phyloP scores from a whole-genome alignment of 2,797 vertebrate genomes.

The Brotula barbata region DNA sequence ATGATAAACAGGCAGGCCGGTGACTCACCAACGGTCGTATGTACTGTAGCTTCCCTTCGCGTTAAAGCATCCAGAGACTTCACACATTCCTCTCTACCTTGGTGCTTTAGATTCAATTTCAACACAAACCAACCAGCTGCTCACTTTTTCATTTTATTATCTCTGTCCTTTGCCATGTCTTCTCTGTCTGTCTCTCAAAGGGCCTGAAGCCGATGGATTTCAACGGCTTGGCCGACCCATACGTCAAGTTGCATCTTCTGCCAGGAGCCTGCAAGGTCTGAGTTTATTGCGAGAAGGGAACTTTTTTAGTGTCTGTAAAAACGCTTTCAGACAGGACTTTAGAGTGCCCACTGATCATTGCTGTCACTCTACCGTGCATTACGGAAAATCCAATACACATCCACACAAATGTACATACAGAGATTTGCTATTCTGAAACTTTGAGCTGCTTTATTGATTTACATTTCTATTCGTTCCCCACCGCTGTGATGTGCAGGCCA shows the following conservation, averaged over 20 bases:
- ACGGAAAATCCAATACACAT: slow-evolving; percentile 13
- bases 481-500: slow-evolving; percentile 77
- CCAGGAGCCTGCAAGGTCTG: slow-evolving; percentile 90
- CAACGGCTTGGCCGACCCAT: slow-evolving; percentile 89
- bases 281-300: slow-evolving; percentile 34
- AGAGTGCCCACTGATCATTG: slow-evolving; percentile 19
- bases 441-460: slow-evolving; percentile 6
- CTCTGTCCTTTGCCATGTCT: slow-evolving; percentile 3
- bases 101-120: slow-evolving; percentile 18
- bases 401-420: slow-evolving; percentile 10
- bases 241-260: slow-evolving; percentile 89
- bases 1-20: not conserved
- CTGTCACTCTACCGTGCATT: slow-evolving; percentile 1
- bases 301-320: not conserved
- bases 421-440: slow-evolving; percentile 9
- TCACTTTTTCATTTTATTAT: slow-evolving; percentile 6
- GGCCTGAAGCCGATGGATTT: slow-evolving; percentile 94
- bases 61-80: not conserved
- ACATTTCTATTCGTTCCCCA: not conserved
- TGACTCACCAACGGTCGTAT: not conserved
- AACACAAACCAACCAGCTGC: slow-evolving; percentile 20
- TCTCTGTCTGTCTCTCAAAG: slow-evolving; percentile 61
- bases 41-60: not conserved
- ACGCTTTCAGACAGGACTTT: slow-evolving; percentile 3
- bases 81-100: not conserved